These are phyloP conservation scores for Gasteruption jaculator DNA, from an alignment of 2,888 invertebrate species.

Conservation along the genomic window DNA sequence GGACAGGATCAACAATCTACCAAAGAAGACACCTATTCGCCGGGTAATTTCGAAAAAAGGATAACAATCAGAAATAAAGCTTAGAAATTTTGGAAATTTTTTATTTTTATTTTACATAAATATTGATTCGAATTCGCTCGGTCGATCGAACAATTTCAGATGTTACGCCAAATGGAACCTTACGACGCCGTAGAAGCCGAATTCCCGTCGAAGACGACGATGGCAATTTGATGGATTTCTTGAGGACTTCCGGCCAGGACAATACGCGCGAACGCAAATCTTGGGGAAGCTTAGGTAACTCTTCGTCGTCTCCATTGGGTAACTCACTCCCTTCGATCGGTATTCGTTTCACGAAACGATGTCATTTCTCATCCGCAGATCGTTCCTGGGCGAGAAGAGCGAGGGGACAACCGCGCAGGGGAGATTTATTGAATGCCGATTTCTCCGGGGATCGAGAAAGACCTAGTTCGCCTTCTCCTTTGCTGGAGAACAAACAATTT, in stretches of 20 bases:
- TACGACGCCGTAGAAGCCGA: constrained; percentile 75
- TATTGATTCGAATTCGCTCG: neutral
- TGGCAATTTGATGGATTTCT: constrained; percentile 79
- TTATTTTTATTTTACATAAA: neutral
- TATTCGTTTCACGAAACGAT: neutral
- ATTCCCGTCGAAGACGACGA: constrained; percentile 81
- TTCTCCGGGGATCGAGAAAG: constrained; percentile 70
- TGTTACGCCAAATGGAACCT: constrained; percentile 84
- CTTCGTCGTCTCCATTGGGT: no score
- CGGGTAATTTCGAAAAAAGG: constrained; percentile 46
- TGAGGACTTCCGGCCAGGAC: constrained; percentile 73
- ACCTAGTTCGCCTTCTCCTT: constrained; percentile 65
- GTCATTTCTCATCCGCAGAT: constrained; percentile 54
- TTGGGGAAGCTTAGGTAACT: constrained; percentile 77
- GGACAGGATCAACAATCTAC: constrained; percentile 46
- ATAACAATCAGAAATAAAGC: neutral
- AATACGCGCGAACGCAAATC: constrained; percentile 73
- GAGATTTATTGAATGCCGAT: constrained; percentile 71
- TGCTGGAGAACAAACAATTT: constrained; percentile 57
- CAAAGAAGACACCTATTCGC: constrained; percentile 57
- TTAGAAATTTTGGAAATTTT: neutral
- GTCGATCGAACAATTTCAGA: constrained; percentile 53
- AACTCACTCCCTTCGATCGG: constrained; percentile 1
- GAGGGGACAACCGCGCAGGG: constrained; percentile 71
- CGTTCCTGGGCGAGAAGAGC: constrained; percentile 85